phyloP scores from a whole-genome alignment of 2,888 invertebrate species.

The Clitarchus hookeri region DNA sequence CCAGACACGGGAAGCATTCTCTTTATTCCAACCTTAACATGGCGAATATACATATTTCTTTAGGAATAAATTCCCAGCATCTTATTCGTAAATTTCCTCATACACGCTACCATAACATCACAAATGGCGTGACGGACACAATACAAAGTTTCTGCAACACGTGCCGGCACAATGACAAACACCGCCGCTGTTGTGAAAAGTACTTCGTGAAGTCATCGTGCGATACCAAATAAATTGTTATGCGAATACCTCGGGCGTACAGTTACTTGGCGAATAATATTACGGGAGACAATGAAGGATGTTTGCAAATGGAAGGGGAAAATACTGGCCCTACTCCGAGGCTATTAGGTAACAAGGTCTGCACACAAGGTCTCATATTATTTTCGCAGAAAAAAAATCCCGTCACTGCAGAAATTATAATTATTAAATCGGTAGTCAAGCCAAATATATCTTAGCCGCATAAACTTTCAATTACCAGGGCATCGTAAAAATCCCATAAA shows the following conservation, averaged over 20 bases:
- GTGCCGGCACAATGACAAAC: not conserved
- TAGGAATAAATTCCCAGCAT: not conserved
- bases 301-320: not conserved
- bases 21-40: no score
- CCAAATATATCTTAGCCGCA: no score
- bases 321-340: not conserved
- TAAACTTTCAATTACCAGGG: no score
- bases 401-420: no score
- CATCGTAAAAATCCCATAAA: no score
- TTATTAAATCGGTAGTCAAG: no score
- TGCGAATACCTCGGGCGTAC: not conserved
- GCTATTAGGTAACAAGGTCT: not conserved
- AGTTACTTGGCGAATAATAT: not conserved
- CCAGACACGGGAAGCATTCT: no score
- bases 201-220: not conserved
- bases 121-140: not conserved
- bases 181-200: not conserved
- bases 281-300: not conserved
- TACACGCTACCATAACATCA: not conserved
- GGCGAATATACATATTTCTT: no score
- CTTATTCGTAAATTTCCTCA: not conserved
- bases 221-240: not conserved
- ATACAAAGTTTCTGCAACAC: not conserved
- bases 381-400: no score
- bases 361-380: not conserved